Base-by-base conservation (phyloP, 2,888 invertebrate genomes). In the Mythimna impura region DNA sequence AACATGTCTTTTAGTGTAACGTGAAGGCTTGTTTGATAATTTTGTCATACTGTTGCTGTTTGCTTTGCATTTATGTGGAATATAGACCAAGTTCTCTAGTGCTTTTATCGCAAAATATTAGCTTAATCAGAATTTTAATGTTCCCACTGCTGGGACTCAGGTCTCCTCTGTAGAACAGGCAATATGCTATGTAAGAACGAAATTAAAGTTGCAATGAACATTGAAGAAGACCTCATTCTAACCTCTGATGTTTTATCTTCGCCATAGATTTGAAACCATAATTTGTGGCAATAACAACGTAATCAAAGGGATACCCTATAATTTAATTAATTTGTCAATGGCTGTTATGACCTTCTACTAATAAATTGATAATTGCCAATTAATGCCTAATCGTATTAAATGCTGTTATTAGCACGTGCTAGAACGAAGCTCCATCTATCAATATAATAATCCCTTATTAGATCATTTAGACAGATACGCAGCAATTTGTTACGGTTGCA, bases 341-440 rank as follows among this genome's bases (percentile, higher is more conserved):
- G 7, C 30, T 66, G 30, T 47, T 34, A 34, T 57, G n/a, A 62
- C 25, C 60, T 60, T 54, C 22, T n/a, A 64, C 22, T 34, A 73
- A 79, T 73, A 22, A 30, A n/a, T 43, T 61, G 52, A 20, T 54
- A 25, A 80, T 58, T 34, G 52, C 10, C 50, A 73, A 79, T 81
- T 62, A 65, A 52, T 68, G 17, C n/a, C 6, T 57, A 66, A 77
- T 81, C 43, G n/a, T 62, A 77, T 70, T 30, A 76, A 25, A 25
- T 10, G n/a, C 40, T 57, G 52, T 52, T 62, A 62, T 20, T 58
- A 34, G 57, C n/a, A 55, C 52, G 43, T 43, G 25, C 20, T n/a
- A 60, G 40, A 50, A 60, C 54, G 58, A 50, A 25, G 30, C n/a
- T 22, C 36, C 30, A 61, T 66, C 7, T 34, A 63, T 47, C 58